phyloP scores from a whole-genome alignment of 1,140 invertebrate species.

The Homarus americanus region DNA sequence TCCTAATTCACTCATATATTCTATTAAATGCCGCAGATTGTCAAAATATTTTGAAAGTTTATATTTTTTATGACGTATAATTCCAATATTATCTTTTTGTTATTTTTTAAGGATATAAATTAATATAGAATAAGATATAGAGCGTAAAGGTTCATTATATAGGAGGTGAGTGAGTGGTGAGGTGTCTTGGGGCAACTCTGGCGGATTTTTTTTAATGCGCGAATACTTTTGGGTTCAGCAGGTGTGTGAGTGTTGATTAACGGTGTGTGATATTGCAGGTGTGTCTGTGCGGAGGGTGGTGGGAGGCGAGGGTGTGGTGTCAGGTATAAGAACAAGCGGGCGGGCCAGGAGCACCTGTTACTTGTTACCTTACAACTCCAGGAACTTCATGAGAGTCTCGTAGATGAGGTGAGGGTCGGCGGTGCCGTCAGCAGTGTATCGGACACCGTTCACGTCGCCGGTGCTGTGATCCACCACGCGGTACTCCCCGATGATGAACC shows the following conservation, averaged over 20 bases:
- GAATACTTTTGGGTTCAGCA: too few relatives aligned
- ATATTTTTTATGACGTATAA: too few relatives aligned
- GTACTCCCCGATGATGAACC: constrained; percentile 60
- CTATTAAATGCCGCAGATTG: background rate
- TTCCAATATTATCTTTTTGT: background rate
- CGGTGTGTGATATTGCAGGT: background rate
- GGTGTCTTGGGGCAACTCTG: too few relatives aligned
- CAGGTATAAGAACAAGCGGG: too few relatives aligned
- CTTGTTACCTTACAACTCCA: constrained; percentile 29
- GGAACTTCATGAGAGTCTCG: constrained; percentile 60
- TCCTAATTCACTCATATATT: background rate
- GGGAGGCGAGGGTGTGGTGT: background rate
- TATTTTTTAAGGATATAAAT: background rate
- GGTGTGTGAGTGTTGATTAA: constrained; percentile 8
- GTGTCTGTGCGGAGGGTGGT: background rate
- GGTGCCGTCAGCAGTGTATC: constrained; percentile 57
- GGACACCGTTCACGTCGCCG: constrained; percentile 60
- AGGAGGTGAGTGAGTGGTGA: too few relatives aligned
- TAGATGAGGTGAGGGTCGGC: constrained; percentile 62
- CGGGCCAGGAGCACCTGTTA: background rate
- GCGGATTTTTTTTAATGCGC: too few relatives aligned
- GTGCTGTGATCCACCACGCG: constrained; percentile 59
- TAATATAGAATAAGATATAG: background rate
- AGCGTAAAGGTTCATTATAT: too few relatives aligned
- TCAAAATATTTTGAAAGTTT: background rate